These are phyloP conservation scores for Mystacides longicornis DNA, from an alignment of 2,888 invertebrate genomes.

Conservation along the genomic window DNA sequence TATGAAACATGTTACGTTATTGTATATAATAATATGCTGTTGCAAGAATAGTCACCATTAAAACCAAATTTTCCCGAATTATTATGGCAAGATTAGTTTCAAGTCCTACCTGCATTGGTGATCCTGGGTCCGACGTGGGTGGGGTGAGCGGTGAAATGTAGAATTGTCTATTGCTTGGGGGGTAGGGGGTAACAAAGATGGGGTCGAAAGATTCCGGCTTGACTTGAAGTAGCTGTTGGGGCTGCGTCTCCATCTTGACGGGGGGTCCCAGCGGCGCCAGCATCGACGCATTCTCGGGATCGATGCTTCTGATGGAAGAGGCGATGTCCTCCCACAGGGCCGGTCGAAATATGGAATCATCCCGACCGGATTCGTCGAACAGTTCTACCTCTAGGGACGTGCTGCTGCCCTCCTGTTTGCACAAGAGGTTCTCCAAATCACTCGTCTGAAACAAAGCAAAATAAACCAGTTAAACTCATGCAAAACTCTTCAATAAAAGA, in stretches of 20 bases:
- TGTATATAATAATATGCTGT: too few relatives aligned
- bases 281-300: slow-evolving; percentile 86
- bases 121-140: slow-evolving; percentile 82
- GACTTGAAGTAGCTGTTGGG: slow-evolving; percentile 35
- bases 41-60: too few relatives aligned
- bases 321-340: slow-evolving; percentile 90
- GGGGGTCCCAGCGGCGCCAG: slow-evolving; percentile 53
- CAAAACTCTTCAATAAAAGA: too few relatives aligned
- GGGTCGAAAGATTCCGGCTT: slow-evolving; percentile 31
- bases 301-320: slow-evolving; percentile 82
- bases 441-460: slow-evolving; percentile 54
- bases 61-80: too few relatives aligned
- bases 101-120: slow-evolving; percentile 50
- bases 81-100: too few relatives aligned
- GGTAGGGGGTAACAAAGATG: slow-evolving; percentile 36
- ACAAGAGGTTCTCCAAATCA: slow-evolving; percentile 72
- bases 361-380: slow-evolving; percentile 55
- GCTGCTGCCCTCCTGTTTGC: slow-evolving; percentile 59
- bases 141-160: slow-evolving; percentile 82
- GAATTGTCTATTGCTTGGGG: slow-evolving; percentile 45
- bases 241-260: slow-evolving; percentile 71
- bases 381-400: slow-evolving; percentile 55
- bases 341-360: slow-evolving; percentile 81
- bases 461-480: too few relatives aligned
- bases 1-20: too few relatives aligned